Evolutionary conservation across 2,888 invertebrate species (phyloP), one percentile per base, ranked within the genome.

Genomic region (Sturmia bella): DNA sequence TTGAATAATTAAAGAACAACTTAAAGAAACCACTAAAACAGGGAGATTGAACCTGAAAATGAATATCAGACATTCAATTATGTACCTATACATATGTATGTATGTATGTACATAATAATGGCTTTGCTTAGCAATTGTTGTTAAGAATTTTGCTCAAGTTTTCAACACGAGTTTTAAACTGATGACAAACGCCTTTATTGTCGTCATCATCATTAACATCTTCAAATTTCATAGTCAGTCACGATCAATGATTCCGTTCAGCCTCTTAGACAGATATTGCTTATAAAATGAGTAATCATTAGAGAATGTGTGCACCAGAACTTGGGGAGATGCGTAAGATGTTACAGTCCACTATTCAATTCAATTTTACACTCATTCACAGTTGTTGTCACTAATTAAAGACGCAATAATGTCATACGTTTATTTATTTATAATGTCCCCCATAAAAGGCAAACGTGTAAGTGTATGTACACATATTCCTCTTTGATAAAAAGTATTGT

Each of bases 221-320:
- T 52, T 1, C 12, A 72, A 61, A 54, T 52, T 32, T 52, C 41
- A 24, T 24, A 43, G 17, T 19, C 48, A 43, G 32, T 48, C 21
- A 45, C 43, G 41, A 50, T 70, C 17, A 70, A 39, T 21, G 15
- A 70, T 52, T 72, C 39, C 27, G 13, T 41, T 32, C 19, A 52
- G 27, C 13, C 43, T 32, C 39, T 45, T 13, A 57, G 21, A 48
- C 66, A 27, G 64, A 3, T 41, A 59, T 13, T 37, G 43, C 39
- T 69, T 37, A 76, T 17, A 50, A 32, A 61, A 54, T 76, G 68
- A 76, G 76, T 76, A 76, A 76, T 76, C 76, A 12, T 54, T 61
- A 45, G 24, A 76, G 45, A 76, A 76, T 76, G 48, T 50, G 57
- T 50, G 48, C 17, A 56, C 37, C 54, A 54, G 9, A 69, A 43